phyloP scores from a whole-genome alignment of 2,113 vertebrate genomes.

The Pteruthius melanotis region DNA sequence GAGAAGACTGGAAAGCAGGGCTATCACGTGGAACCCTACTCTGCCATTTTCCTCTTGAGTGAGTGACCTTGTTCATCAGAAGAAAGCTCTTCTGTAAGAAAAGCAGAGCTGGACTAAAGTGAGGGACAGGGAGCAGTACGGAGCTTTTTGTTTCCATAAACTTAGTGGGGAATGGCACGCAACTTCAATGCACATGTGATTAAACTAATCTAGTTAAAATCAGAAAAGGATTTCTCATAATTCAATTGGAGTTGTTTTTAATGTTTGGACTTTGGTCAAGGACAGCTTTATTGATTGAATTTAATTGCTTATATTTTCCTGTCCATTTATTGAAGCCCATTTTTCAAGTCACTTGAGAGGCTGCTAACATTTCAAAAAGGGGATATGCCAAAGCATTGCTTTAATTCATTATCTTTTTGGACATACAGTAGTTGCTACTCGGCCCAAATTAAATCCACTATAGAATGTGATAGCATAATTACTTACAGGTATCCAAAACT shows the following conservation, averaged over 20 bases:
- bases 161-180: neutral
- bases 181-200: conserved; percentile 39
- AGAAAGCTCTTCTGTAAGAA: neutral
- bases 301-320: conserved; percentile 79
- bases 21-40: neutral
- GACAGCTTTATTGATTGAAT: conserved; percentile 76
- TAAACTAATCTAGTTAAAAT: conserved; percentile 72
- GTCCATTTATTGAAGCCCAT: conserved; percentile 70
- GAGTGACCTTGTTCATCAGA: neutral
- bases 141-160: conserved; percentile 37
- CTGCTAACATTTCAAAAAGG: conserved; percentile 75
- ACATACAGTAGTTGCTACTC: conserved; percentile 70
- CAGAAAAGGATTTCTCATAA: conserved; percentile 72
- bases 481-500: conserved; percentile 72
- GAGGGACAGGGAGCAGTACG: rapidly evolving
- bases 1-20: neutral
- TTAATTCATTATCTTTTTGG: conserved; percentile 82
- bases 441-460: conserved; percentile 75
- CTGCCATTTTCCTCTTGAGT: neutral
- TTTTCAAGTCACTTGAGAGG: conserved; percentile 76
- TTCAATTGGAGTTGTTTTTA: conserved; percentile 72
- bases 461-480: conserved; percentile 77
- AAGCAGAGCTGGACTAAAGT: neutral
- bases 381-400: conserved; percentile 73
- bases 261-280: conserved; percentile 74